These are phyloP conservation scores for Nothobranchius kuhntae DNA, from an alignment of 2,113 vertebrate genomes.

Conservation along the genomic window DNA sequence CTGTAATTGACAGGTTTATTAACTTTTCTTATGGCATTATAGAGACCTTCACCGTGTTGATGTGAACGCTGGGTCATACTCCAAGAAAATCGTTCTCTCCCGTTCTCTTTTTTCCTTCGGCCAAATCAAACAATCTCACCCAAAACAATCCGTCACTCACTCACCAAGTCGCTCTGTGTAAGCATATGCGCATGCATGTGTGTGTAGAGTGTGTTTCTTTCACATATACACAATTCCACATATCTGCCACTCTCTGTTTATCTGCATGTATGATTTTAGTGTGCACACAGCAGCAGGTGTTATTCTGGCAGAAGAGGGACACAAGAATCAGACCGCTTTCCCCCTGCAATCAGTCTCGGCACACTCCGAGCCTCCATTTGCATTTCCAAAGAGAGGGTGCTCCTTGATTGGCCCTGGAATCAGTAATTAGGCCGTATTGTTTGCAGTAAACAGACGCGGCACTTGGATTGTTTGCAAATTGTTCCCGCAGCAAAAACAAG, in stretches of 20 bases:
- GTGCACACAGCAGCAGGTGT: slow-evolving; percentile 75
- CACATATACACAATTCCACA: slow-evolving; percentile 25
- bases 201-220: slow-evolving; percentile 25
- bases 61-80: slow-evolving; percentile 34
- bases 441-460: slow-evolving; percentile 80
- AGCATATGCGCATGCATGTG: neutral
- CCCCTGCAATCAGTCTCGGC: slow-evolving; percentile 79
- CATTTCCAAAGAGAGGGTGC: slow-evolving; percentile 78
- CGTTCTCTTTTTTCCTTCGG: slow-evolving; percentile 15
- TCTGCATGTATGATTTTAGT: neutral
- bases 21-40: slow-evolving; percentile 48
- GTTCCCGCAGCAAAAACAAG: slow-evolving; percentile 60
- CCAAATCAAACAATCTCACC: slow-evolving; percentile 66
- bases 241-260: slow-evolving; percentile 5
- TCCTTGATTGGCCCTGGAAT: slow-evolving; percentile 81
- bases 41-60: slow-evolving; percentile 39
- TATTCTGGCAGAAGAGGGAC: slow-evolving; percentile 72
- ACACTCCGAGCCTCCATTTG: slow-evolving; percentile 72
- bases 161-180: slow-evolving; percentile 29
- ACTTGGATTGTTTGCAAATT: slow-evolving; percentile 83
- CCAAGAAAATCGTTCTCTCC: slow-evolving; percentile 16
- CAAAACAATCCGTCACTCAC: slow-evolving; percentile 57
- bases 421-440: slow-evolving; percentile 83
- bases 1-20: slow-evolving; percentile 58
- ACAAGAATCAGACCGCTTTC: slow-evolving; percentile 66